A percentile compares a stretch with the other conserved stretches of the same genome.
Conservation (phyloP, 2,797 vertebrate species). For the Avahi laniger region DNA sequence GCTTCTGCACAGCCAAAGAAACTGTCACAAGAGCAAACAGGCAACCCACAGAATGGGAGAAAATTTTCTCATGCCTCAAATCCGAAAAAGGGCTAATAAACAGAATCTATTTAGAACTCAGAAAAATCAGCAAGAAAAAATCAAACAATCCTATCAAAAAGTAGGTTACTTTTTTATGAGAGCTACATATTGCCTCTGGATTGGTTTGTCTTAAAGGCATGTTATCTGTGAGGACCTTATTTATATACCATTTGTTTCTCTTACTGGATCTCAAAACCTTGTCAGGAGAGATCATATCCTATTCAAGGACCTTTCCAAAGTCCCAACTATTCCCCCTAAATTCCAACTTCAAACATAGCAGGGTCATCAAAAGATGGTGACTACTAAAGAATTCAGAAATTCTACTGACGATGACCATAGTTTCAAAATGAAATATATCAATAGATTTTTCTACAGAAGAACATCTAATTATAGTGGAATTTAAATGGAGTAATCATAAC, state of each 20-base stretch:
- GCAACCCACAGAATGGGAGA: no score
- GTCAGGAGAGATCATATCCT: background rate
- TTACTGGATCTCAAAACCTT: background rate
- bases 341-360: background rate
- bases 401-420: background rate
- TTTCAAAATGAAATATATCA: background rate
- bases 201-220: background rate
- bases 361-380: background rate
- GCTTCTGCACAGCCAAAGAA: no score
- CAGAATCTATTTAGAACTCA: no score
- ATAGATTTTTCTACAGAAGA: background rate
- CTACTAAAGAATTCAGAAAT: background rate
- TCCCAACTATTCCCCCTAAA: background rate
- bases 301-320: background rate
- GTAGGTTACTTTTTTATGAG: no score
- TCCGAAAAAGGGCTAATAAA: no score
- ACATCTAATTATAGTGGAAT: background rate
- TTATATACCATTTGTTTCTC: background rate
- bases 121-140: no score
- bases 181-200: background rate
- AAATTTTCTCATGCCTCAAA: no score
- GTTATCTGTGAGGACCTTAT: background rate
- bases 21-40: no score
- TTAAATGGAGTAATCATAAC: background rate
- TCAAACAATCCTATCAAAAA: no score